Evolutionary conservation across 2,888 invertebrate species (phyloP).

Genomic region (Calameuta filiformis): DNA sequence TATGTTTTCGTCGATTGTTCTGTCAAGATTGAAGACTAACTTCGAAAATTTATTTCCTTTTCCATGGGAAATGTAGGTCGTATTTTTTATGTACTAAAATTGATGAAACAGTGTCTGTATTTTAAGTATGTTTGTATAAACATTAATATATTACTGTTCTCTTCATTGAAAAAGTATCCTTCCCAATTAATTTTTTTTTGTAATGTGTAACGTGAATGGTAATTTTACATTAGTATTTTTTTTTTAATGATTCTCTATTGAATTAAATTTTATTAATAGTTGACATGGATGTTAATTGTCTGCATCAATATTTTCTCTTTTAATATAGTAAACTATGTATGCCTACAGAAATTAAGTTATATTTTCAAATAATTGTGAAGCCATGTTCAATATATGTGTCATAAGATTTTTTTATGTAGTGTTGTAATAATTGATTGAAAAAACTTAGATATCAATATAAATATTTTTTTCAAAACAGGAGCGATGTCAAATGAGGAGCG

Average conservation of each 20-base stretch:
- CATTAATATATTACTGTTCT: neutral
- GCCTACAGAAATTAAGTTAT: too few relatives aligned
- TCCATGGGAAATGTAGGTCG: neutral
- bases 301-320: neutral
- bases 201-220: neutral
- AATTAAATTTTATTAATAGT: neutral
- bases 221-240: neutral
- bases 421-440: neutral
- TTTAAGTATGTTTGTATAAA: neutral
- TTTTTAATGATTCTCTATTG: neutral
- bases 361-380: too few relatives aligned
- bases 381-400: neutral
- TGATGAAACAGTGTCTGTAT: neutral
- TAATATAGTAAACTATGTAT: too few relatives aligned
- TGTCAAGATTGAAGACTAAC: neutral
- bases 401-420: neutral
- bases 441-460: neutral
- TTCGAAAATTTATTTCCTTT: neutral
- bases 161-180: neutral
- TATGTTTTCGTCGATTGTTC: neutral
- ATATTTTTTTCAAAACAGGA: slow-evolving; percentile 5
- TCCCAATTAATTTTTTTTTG: neutral
- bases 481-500: slow-evolving; percentile 64
- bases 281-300: neutral
- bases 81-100: neutral